Evolutionary conservation across 1,140 invertebrate species (phyloP).

Genomic region (Drosophila yakuba): DNA sequence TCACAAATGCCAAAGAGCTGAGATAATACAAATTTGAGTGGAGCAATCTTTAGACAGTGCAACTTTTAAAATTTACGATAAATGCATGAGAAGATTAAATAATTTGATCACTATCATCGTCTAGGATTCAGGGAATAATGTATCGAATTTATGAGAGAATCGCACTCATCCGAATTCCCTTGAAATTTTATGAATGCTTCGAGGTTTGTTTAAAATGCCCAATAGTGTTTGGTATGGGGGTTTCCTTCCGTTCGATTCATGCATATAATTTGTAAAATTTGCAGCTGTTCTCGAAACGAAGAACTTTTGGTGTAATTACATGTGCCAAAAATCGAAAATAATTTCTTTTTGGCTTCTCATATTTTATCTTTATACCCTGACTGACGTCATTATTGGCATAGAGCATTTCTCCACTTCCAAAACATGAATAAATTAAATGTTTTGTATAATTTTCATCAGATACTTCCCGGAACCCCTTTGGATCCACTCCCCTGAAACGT

Average conservation of each 20-base stretch:
- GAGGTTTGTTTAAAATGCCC: slow-evolving; percentile 35
- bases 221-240: slow-evolving; percentile 28
- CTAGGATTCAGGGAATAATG: slow-evolving; percentile 10
- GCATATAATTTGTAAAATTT: slow-evolving; percentile 39
- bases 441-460: slow-evolving; percentile 40
- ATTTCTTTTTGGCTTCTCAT: slow-evolving; percentile 22
- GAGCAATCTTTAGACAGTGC: no score
- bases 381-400: slow-evolving; percentile 28
- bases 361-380: slow-evolving; percentile 17
- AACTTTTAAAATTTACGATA: no score
- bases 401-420: slow-evolving; percentile 31
- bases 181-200: slow-evolving; percentile 24
- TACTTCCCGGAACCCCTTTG: slow-evolving; percentile 17
- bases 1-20: no score
- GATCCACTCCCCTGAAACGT: neutral
- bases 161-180: slow-evolving; percentile 34
- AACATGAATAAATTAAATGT: slow-evolving; percentile 36
- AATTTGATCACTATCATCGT: no score
- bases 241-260: slow-evolving; percentile 45
- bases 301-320: slow-evolving; percentile 10
- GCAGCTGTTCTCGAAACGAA: slow-evolving; percentile 22
- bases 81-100: no score
- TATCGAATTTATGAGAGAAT: slow-evolving; percentile 20
- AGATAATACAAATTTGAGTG: no score
- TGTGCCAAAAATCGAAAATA: slow-evolving; percentile 10